phyloP scores from a whole-genome alignment of 35 echinoderm and acorn worm genomes.

The Hemicentrotus pulcherrimus region DNA sequence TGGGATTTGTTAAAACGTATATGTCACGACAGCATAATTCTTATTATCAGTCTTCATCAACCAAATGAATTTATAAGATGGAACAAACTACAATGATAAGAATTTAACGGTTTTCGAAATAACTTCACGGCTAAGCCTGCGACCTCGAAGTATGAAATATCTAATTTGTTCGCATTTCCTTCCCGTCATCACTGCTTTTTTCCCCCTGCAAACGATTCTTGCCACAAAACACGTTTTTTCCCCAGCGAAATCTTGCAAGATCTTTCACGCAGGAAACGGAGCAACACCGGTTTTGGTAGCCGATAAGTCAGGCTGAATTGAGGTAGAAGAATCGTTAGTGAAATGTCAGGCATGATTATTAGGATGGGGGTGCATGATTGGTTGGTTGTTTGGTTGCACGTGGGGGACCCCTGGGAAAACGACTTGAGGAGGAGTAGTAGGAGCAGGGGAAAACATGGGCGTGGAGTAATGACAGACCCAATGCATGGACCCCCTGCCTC shows the following conservation, averaged over 20 bases:
- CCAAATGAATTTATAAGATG: too few relatives aligned
- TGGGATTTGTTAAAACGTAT: too few relatives aligned
- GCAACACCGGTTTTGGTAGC: conserved; percentile 46
- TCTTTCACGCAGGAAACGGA: conserved; percentile 35
- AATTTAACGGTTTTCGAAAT: not conserved
- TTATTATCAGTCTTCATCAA: too few relatives aligned
- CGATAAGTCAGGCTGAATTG: conserved; percentile 50
- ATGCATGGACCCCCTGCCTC: not conserved
- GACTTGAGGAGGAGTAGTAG: not conserved
- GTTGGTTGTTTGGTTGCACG: not conserved
- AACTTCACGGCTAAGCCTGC: not conserved
- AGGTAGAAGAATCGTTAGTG: not conserved
- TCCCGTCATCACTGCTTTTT: conserved; percentile 15
- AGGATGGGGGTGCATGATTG: not conserved
- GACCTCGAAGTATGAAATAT: conserved; percentile 34
- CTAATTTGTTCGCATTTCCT: conserved; percentile 31
- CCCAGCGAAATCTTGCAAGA: not conserved
- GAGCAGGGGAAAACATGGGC: not conserved
- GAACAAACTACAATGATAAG: not conserved
- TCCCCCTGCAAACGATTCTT: not conserved
- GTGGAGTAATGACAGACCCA: conserved; percentile 35
- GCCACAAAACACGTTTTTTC: not conserved
- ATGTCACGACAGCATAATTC: too few relatives aligned
- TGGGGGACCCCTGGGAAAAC: not conserved
- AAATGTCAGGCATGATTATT: not conserved